Evolutionary conservation across 1,140 invertebrate species (phyloP).

Genomic region (Papilio aristodemus): DNA sequence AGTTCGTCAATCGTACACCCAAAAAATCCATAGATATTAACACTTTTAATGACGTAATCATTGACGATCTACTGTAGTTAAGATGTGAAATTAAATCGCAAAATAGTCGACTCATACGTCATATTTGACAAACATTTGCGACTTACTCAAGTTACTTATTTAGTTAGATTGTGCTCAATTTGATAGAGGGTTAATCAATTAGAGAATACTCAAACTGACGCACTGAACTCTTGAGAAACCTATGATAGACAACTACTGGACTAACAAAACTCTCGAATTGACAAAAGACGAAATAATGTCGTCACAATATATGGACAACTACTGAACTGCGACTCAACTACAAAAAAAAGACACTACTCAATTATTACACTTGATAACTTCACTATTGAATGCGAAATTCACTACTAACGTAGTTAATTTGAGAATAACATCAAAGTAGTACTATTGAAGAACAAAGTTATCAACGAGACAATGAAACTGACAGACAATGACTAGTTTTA

Average conservation of each 20-base stretch:
- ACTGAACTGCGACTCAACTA: background rate
- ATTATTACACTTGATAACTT: background rate
- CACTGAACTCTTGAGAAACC: background rate
- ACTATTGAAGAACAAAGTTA: too few relatives aligned
- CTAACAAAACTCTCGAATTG: background rate
- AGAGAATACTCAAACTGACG: background rate
- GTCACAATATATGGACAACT: slow-evolving; percentile 16
- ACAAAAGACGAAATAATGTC: slow-evolving; percentile 1
- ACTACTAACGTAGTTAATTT: background rate
- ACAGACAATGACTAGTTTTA: too few relatives aligned
- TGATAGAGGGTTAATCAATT: too few relatives aligned
- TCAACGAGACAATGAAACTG: too few relatives aligned
- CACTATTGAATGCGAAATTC: background rate
- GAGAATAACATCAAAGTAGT: too few relatives aligned
- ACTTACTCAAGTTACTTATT: background rate
- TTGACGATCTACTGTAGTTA: background rate
- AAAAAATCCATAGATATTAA: background rate
- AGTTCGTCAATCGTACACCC: background rate
- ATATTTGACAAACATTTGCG: background rate
- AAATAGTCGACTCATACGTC: background rate
- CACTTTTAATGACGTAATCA: background rate
- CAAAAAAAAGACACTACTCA: background rate
- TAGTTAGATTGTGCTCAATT: background rate
- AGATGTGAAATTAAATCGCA: background rate
- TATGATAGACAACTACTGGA: background rate